Evolutionary conservation across 2,113 vertebrate species (phyloP), one percentile per base, ranked within the genome.

Genomic region (Elaphurus davidianus): DNA sequence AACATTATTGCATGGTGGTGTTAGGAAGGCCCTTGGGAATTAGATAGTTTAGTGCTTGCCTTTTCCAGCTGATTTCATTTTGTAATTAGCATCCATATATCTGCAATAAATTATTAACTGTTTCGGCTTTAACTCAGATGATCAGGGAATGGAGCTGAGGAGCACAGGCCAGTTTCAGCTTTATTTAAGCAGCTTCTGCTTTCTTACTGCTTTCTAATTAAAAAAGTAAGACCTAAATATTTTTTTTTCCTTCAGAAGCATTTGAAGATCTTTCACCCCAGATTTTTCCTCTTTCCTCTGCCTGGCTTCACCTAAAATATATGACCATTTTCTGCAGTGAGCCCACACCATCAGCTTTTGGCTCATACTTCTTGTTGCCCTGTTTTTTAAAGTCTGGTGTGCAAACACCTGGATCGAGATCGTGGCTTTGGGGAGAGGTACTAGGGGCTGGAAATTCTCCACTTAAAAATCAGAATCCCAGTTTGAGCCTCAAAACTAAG

Each of bases 21-120:
- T 71, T 91, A 74, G 87, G 87, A 96, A 87, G 60, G 45, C 52
- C 87, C 55, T 67, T 33, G 40, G 83, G 90, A 36, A 88, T 28
- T 52, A 79, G 89, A 64, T 27, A 30, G 57, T 43, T 74, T 74
- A 64, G 8, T 55, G 16, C 36, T 96, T 88, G 86, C 43, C 79
- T 97, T 97, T 91, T 76, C 76, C 74, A 95, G 67, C 60, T 93
- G 60, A 57, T 92, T 94, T 93, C 45, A 87, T 95, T 93, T 98
- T 7, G 52, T 82, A 88, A 92, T 95, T 95, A 85, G 55, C 60
- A 4, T 93, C n/a, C 3, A 5, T 84, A 43, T 74, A 81, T 94
- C 19, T 95, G 52, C 28, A 81, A 36, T 67, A 95, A 87, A 62
- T 87, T 88, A 78, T 94, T 60, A 89, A 95, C 62, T 93, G 4